phyloP scores from a whole-genome alignment of 2,113 vertebrate species.

The Amblyornis subalaris region DNA sequence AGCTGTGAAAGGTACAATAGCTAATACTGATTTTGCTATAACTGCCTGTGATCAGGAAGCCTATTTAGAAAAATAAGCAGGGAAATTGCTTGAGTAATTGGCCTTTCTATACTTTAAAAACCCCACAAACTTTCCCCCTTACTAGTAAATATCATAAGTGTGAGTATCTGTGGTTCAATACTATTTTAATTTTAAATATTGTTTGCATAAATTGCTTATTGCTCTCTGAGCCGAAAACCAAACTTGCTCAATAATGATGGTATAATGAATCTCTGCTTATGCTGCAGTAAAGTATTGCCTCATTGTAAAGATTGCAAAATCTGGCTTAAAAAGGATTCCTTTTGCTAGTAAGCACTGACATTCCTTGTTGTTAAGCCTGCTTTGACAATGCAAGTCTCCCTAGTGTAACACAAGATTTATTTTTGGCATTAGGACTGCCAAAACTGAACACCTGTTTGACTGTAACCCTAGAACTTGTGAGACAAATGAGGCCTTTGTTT shows the following conservation, averaged over 20 bases:
- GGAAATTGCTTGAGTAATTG: background rate
- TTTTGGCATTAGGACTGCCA: background rate
- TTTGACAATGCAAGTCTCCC: background rate
- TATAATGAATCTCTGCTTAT: background rate
- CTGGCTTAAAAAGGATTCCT: background rate
- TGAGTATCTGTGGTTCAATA: background rate
- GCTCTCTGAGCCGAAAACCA: accelerated
- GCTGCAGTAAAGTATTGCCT: background rate
- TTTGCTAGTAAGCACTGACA: background rate
- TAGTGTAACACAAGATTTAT: background rate
- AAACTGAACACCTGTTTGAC: background rate
- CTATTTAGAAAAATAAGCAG: background rate
- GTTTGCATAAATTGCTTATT: background rate
- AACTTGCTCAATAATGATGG: background rate
- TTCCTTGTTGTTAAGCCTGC: background rate
- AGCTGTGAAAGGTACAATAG: constrained; percentile 80
- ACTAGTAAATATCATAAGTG: background rate
- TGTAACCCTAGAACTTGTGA: background rate
- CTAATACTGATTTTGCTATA: background rate
- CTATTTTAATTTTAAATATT: background rate
- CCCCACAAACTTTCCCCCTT: background rate
- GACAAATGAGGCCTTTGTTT: background rate
- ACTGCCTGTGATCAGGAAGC: background rate
- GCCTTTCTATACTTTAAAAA: background rate
- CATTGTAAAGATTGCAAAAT: background rate